Evolutionary conservation across 2,797 vertebrate genomes (phyloP).

Genomic region (Hypotaenidia philippensis): DNA sequence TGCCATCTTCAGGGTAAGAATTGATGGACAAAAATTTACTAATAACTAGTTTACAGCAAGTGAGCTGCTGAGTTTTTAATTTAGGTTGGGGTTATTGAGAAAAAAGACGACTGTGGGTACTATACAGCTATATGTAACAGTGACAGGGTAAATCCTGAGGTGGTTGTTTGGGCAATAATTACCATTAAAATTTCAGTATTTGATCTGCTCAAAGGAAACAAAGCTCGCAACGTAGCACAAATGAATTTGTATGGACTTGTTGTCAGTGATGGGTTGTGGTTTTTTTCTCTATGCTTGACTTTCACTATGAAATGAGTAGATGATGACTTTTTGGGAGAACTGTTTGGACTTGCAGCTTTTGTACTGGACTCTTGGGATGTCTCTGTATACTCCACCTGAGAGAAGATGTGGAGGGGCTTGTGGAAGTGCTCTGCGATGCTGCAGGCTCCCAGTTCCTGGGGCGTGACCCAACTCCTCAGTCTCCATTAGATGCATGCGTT

Average conservation of each 20-base stretch:
- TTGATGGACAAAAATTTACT: background rate
- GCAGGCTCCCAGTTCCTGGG: background rate
- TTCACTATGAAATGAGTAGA: background rate
- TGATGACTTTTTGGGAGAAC: background rate
- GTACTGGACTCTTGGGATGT: background rate
- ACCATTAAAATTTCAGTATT: background rate
- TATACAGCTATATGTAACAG: background rate
- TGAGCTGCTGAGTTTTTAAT: background rate
- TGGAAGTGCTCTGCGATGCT: background rate
- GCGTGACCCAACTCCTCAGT: too few species aligned
- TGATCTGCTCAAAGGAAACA: background rate
- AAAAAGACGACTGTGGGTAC: background rate
- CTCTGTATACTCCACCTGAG: background rate
- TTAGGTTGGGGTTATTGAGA: background rate
- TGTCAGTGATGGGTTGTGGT: background rate
- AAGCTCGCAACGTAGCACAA: background rate
- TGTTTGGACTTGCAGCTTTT: background rate
- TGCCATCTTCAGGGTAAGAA: slow-evolving; percentile 21
- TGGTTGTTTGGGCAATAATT: background rate
- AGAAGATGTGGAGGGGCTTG: background rate
- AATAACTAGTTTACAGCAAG: background rate
- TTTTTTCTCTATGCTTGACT: background rate
- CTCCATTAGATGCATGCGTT: rapidly evolving
- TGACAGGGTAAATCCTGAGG: background rate
- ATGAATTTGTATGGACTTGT: background rate